Evolutionary conservation across 2,113 vertebrate genomes (phyloP).

Genomic region (Calyptommatus sinebrachiatus): DNA sequence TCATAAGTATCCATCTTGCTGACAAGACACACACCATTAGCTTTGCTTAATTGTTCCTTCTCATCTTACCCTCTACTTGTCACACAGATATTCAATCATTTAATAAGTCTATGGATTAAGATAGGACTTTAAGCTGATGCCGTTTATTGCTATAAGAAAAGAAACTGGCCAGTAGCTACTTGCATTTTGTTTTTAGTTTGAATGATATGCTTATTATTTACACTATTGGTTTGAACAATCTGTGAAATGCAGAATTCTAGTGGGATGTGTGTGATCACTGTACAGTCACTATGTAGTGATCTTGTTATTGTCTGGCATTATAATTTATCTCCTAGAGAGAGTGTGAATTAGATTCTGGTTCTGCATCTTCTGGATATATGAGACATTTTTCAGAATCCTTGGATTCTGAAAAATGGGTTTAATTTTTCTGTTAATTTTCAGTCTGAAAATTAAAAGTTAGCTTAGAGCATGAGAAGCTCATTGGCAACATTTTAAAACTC

Average conservation of each 20-base stretch:
- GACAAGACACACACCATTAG: too few species aligned
- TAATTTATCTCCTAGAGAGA: too few species aligned
- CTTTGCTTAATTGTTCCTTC: too few species aligned
- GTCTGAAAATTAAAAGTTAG: neutral
- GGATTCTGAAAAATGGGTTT: neutral
- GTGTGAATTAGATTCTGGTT: neutral
- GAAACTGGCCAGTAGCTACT: neutral
- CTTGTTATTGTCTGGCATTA: neutral
- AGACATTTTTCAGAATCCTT: neutral
- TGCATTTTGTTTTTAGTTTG: neutral
- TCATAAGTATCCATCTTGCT: too few species aligned
- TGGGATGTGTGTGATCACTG: neutral
- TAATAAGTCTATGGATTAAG: neutral
- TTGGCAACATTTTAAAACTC: neutral
- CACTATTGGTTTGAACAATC: neutral
- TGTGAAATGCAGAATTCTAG: neutral
- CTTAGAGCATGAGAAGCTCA: neutral
- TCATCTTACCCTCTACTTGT: too few species aligned
- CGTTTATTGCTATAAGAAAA: neutral
- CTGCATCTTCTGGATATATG: neutral
- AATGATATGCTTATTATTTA: neutral
- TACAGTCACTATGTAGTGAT: neutral
- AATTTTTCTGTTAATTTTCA: too few species aligned
- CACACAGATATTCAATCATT: too few species aligned
- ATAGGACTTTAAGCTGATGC: neutral